Base-by-base conservation (phyloP, 2,797 vertebrate genomes). In the Halcyon leucocephala region DNA sequence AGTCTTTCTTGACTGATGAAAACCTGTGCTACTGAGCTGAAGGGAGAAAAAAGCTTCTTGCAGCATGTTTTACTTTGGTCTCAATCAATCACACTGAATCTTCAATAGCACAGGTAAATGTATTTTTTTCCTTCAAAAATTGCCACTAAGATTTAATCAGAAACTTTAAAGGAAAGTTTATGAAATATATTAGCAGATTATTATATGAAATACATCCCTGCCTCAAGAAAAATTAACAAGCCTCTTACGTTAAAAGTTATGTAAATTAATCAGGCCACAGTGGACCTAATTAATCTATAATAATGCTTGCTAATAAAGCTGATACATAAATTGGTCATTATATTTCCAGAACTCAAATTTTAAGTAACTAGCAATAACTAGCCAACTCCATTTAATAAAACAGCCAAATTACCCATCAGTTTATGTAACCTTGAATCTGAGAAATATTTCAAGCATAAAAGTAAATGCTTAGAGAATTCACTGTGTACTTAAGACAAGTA, bases 1-100 rank as follows among this genome's bases (percentile, higher is more conserved):
- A 83, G 14, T 25, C 26, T 44, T 93, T 94, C 86, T 90, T 92
- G 46, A 89, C 49, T 58, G 37, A 82, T 39, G 69, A 93, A 83
- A 91, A 86, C 37, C 42, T 48, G 25, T 49, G 62, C 42, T 89
- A 35, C 33, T 85, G 60, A 93, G 41, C 9, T 49, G 77, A 90
- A 93, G 19, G 18, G 49, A 61, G 15, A 31, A 91, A 86, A 89
- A 65, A 52, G 5, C 6, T 81, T 73, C 12, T 33, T 82, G 37
- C 11, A 66, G 20, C 6, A 35, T 39, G 17, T 71, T 84, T 83
- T 70, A 64, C 33, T 89, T 93, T 76, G 10, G 21, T 60, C 51
- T 78, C 22, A 86, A 19, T 60, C 44, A 92, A 81, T 37, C 31
- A 78, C 57, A 86, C 12, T 33, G 49, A 79, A 60, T 79, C 44